These are phyloP conservation scores for Hoplostethus atlanticus DNA, from an alignment of 2,797 vertebrate species.

Conservation along the genomic window DNA sequence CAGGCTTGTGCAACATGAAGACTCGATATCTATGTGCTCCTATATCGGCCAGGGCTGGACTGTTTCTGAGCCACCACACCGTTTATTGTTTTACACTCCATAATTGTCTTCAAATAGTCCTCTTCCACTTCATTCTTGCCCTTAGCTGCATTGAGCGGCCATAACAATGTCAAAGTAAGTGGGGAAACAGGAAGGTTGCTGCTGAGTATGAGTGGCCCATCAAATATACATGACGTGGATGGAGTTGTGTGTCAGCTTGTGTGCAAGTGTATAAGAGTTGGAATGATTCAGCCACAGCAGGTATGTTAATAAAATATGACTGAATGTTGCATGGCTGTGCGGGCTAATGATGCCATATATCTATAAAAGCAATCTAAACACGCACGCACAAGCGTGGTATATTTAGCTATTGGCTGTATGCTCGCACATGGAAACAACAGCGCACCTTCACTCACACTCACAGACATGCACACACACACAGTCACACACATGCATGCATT, in stretches of 20 bases:
- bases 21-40: not conserved
- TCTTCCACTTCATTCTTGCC: constrained; percentile 23
- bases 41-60: not conserved
- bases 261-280: constrained; percentile 53
- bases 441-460: not conserved
- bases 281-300: constrained; percentile 73
- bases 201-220: constrained; percentile 32
- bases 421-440: constrained; percentile 33
- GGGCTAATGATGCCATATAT: constrained; percentile 60
- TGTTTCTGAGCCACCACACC: constrained; percentile 13
- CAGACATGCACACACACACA: constrained; percentile 21
- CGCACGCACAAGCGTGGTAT: constrained; percentile 36
- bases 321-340: constrained; percentile 49
- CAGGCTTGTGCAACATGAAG: not conserved
- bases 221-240: constrained; percentile 73
- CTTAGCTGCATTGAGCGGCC: constrained; percentile 12
- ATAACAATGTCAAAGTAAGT: constrained; percentile 46
- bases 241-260: constrained; percentile 67
- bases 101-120: constrained; percentile 18
- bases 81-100: constrained; percentile 16
- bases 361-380: constrained; percentile 58
- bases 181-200: constrained; percentile 37
- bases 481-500: constrained; percentile 12
- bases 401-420: constrained; percentile 45
- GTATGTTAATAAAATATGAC: constrained; percentile 79